These are phyloP conservation scores for Catostylus mosaicus DNA, from an alignment of 30 jellyfish, hydroid and myxozoan species.

Conservation along the genomic window DNA sequence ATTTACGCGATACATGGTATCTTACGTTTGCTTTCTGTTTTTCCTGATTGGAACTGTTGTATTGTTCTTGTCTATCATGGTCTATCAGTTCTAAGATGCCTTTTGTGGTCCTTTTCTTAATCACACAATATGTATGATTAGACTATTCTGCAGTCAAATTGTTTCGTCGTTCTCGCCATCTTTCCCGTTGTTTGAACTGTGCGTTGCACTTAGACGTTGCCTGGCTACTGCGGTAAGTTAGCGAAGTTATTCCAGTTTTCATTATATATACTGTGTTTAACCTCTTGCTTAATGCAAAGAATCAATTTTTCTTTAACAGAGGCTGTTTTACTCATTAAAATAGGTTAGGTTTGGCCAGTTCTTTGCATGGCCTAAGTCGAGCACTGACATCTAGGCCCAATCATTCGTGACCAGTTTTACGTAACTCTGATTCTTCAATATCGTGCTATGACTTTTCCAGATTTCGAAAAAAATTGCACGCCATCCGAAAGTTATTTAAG, in stretches of 20 bases:
- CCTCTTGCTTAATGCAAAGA: no score
- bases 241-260: not conserved
- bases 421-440: not conserved
- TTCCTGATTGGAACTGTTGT: no score
- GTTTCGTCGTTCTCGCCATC: conserved; percentile 1
- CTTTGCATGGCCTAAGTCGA: conserved; percentile 14
- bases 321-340: no score
- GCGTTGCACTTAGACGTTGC: not conserved
- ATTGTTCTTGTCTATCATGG: no score
- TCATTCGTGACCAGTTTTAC: conserved; percentile 30
- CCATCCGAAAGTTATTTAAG: no score
- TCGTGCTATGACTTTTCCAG: not conserved
- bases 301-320: no score
- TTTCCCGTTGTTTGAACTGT: not conserved
- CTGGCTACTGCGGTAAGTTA: not conserved
- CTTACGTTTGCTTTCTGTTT: no score
- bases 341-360: no score
- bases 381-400: conserved; percentile 17
- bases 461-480: not conserved
- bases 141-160: not conserved
- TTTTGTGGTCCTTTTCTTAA: no score
- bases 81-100: no score
- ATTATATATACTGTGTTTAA: not conserved
- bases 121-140: not conserved
- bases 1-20: no score